phyloP scores from a whole-genome alignment of 2,113 vertebrate genomes.

The Psilopsiagon aymara region DNA sequence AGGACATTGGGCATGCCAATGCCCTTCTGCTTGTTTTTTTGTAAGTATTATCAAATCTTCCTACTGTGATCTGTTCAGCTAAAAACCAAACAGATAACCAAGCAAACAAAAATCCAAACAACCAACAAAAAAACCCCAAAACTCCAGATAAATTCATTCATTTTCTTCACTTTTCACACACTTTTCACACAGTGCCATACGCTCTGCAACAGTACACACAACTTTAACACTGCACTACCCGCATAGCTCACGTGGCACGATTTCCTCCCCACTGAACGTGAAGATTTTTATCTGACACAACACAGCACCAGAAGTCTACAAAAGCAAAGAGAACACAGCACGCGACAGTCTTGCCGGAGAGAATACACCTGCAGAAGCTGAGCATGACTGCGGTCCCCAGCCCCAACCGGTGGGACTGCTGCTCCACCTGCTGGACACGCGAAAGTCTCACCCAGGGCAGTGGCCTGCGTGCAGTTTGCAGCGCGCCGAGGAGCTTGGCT shows the following conservation, averaged over 20 bases:
- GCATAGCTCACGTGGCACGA: neutral
- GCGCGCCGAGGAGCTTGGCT: too few relatives aligned
- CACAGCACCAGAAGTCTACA: neutral
- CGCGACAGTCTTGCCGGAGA: neutral
- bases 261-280: neutral
- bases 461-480: fast-evolving
- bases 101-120: neutral
- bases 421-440: slow-evolving; percentile 57
- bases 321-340: neutral
- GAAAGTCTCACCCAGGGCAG: neutral
- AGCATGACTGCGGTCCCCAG: neutral
- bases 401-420: neutral
- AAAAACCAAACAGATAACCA: neutral
- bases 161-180: neutral
- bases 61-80: neutral
- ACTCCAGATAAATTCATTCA: neutral
- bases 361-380: fast-evolving
- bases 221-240: neutral
- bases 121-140: neutral
- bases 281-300: neutral
- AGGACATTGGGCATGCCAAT: neutral
- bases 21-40: neutral
- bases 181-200: neutral
- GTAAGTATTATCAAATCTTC: neutral
- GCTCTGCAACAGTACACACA: neutral